Conservation (phyloP, 2,888 invertebrate species). For the Tipula confusa region DNA sequence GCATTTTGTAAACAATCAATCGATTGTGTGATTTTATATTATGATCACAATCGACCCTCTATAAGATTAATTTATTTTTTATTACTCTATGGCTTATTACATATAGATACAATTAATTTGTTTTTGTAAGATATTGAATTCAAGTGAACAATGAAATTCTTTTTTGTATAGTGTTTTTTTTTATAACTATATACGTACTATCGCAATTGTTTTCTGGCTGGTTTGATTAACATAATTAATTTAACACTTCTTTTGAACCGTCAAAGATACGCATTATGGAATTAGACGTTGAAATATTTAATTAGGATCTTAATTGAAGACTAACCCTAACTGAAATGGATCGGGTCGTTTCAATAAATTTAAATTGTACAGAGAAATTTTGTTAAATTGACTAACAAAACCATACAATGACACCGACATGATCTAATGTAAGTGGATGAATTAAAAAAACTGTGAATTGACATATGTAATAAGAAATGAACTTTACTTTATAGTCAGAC, state of each 20-base stretch:
- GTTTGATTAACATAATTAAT: background rate
- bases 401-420: background rate
- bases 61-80: background rate
- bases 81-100: background rate
- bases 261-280: background rate
- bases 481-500: too few species aligned
- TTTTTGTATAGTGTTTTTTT: background rate
- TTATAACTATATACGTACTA: too few species aligned
- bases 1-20: background rate
- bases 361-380: background rate
- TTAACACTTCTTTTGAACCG: background rate
- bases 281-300: constrained; percentile 3
- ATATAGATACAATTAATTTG: background rate
- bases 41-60: background rate
- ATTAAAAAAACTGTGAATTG: background rate
- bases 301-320: background rate
- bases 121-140: background rate
- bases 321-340: background rate
- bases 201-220: background rate
- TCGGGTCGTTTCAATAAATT: background rate
- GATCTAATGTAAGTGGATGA: background rate
- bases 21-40: background rate
- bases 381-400: background rate
- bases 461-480: background rate
- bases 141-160: background rate